Evolutionary conservation across 1,140 invertebrate species (phyloP), one percentile per base, ranked within the genome.

Genomic region (Harpegnathos saltator): DNA sequence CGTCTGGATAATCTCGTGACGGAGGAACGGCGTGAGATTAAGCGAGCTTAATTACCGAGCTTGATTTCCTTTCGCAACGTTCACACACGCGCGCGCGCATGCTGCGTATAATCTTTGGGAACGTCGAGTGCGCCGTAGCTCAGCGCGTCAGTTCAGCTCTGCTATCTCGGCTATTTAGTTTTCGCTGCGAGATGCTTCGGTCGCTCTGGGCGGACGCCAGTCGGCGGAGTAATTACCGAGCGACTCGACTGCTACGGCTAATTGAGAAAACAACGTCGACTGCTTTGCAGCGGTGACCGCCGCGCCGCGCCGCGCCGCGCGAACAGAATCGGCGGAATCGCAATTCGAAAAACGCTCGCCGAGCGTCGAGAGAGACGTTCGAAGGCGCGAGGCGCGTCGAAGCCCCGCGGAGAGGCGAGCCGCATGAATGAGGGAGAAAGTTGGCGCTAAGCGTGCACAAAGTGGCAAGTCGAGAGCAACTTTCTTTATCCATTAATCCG

Each of bases 21-120:
- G 68, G 52, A 50, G 75, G 26, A 77, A 68, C 7, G n/a, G 7
- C 52, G 17, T 24, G 65, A 33, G 17, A 58, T 69, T 58, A 80
- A 80, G 71, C 75, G 33, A 58, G 63, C 33, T 80, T 80, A 80
- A 80, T 80, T 69, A 22, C 33, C 33, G 17, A n/a, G n/a, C 22
- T 24, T 44, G 50, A 26, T n/a, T 22, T 44, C 38, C 69, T 78
- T 38, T 54, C 3, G 22, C 33, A 4, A 68, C 9, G 22, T 26
- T 56, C 56, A 78, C 52, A 17, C 65, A n/a, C 24, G 33, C 44
- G 44, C 58, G 7, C n/a, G n/a, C n/a, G n/a, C n/a, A n/a, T n/a
- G n/a, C n/a, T n/a, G n/a, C 33, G 9, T 58, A 71, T n/a, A 38
- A 80, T 5, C 52, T 33, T 26, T 26, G 52, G 26, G 17, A 56